phyloP scores from a whole-genome alignment of 2,888 invertebrate genomes.

The Dicyrtoma fusca region DNA sequence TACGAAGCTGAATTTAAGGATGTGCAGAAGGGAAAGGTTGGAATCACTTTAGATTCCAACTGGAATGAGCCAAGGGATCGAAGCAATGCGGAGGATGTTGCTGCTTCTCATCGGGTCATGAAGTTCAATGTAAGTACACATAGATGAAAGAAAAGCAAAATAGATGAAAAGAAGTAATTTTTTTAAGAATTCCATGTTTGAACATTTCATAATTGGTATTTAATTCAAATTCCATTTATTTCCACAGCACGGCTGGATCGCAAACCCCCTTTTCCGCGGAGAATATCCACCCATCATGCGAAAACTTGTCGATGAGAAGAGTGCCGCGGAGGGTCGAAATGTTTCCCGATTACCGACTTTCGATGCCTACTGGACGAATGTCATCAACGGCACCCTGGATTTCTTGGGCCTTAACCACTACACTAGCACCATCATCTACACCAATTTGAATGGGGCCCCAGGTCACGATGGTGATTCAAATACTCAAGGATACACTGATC shows the following conservation, averaged over 20 bases:
- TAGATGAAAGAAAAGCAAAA: neutral
- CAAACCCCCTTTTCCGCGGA: conserved; percentile 47
- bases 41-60: conserved; percentile 53
- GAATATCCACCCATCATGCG: conserved; percentile 53
- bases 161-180: neutral
- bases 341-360: conserved; percentile 48
- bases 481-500: conserved; percentile 38
- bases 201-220: neutral
- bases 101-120: conserved; percentile 47
- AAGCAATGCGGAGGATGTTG: conserved; percentile 38
- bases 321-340: conserved; percentile 45
- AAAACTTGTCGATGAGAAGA: conserved; percentile 44
- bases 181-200: neutral
- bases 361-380: conserved; percentile 42
- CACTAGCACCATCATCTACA: conserved; percentile 37
- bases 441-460: conserved; percentile 18
- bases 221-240: neutral
- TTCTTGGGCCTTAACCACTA: conserved; percentile 55
- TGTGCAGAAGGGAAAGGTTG: conserved; percentile 51
- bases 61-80: conserved; percentile 53
- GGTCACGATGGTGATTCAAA: conserved; percentile 35
- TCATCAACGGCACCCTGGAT: conserved; percentile 52
- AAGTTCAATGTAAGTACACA: conserved; percentile 44
- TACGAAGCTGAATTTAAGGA: conserved; percentile 57
- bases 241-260: conserved; percentile 52